Evolutionary conservation across 2,888 invertebrate species (phyloP), one percentile per base, ranked within the genome.

Genomic region (Tineola bisselliella): DNA sequence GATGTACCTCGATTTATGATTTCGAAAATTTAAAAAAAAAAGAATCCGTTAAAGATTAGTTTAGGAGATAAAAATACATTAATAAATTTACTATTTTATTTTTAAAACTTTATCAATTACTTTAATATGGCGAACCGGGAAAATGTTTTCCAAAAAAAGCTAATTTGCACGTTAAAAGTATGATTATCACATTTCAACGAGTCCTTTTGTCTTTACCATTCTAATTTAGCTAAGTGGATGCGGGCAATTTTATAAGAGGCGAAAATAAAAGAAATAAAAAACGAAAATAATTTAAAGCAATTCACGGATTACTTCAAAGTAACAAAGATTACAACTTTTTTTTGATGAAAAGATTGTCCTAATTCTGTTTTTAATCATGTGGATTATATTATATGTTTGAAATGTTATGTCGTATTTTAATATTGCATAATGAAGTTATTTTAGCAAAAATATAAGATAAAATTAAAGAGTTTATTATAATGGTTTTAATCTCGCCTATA

Each of bases 141-240:
- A 38, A 6, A 38, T 38, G 38, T 38, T 6, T 38, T 38, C 11
- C 10, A 12, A 38, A 38, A 38, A 10, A 38, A 25, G 25, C 2
- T 25, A 6, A 25, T 25, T 25, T n/a, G 8, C 8, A 18, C 48
- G 48, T 48, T 48, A 15, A 48, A 18, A 18, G 17, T 48, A 48
- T 18, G 56, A 56, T 56, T 56, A 56, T 56, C 19, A 30, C 19
- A 30, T 56, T 56, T 56, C 56, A 30, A 30, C 30, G 56, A 30
- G 19, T 69, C 68, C 69, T 72, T 74, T 76, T 77, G 78, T 81
- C 79, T 78, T 75, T 66, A 65, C 65, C 72, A 18, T 30, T 81
- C 80, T 84, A 84, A 84, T 84, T 83, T 82, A 73, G 72, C 74
- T 79, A 84, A 84, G 84, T 84, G 84, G 77, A 81, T 78, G 76